Evolutionary conservation across 1,140 invertebrate species (phyloP).

Genomic region (Spodoptera frugiperda): DNA sequence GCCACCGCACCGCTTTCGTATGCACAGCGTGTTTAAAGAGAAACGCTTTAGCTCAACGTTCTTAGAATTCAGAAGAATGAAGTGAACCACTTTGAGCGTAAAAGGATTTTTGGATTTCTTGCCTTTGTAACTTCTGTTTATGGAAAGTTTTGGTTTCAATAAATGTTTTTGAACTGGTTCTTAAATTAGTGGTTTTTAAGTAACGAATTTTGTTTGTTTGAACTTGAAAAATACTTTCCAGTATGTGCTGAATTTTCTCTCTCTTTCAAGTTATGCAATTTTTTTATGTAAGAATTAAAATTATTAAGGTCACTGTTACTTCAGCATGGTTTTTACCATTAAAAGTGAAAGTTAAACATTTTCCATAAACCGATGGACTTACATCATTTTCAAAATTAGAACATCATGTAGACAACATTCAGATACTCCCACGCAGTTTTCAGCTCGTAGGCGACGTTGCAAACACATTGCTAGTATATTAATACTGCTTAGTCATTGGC

Average conservation of each 20-base stretch:
- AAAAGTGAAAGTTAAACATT: too few species aligned
- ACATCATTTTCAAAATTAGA: slow-evolving; percentile 14
- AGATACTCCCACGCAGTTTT: slow-evolving; percentile 57
- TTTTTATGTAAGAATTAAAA: too few species aligned
- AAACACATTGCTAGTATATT: slow-evolving; percentile 57
- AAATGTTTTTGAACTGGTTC: neutral
- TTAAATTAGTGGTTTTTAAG: neutral
- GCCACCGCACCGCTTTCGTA: slow-evolving; percentile 37
- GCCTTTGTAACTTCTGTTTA: neutral
- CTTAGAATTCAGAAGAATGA: slow-evolving; percentile 34
- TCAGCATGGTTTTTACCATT: too few species aligned
- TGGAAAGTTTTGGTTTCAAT: neutral
- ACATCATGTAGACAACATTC: slow-evolving; percentile 52
- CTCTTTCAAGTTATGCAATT: too few species aligned
- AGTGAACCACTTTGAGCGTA: slow-evolving; percentile 18
- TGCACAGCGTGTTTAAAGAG: slow-evolving; percentile 34
- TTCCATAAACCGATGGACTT: too few species aligned
- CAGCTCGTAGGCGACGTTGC: slow-evolving; percentile 56
- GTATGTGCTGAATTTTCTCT: too few species aligned
- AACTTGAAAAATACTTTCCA: too few species aligned
- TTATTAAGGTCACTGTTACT: too few species aligned
- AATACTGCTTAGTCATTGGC: slow-evolving; percentile 55
- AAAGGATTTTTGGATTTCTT: slow-evolving; percentile 18
- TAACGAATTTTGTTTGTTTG: neutral
- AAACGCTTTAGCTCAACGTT: slow-evolving; percentile 16